Conservation (phyloP, 2,797 vertebrate species). For the Tarsius wallacei region DNA sequence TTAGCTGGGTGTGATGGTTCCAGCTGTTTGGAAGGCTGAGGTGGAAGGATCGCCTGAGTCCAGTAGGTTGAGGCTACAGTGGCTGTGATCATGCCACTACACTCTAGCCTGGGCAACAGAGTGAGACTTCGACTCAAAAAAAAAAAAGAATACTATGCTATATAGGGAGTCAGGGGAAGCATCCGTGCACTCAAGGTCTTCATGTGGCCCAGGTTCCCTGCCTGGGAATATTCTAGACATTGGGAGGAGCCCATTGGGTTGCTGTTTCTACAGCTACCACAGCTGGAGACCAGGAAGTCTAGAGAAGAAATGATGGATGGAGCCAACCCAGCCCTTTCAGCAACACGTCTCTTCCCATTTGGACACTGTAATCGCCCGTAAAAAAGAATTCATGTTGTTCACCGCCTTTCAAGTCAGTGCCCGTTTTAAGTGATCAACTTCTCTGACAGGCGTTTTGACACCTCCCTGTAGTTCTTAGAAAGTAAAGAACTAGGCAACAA, state of each 20-base stretch:
- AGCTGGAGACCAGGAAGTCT: neutral
- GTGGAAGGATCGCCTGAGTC: no score
- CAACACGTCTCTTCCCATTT: neutral
- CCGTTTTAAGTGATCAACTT: constrained; percentile 63
- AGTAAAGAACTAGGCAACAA: constrained; percentile 20
- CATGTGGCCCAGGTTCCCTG: neutral
- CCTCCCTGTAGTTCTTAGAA: constrained; percentile 53
- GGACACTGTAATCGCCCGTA: neutral
- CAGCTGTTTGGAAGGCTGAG: no score
- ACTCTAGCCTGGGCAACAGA: no score
- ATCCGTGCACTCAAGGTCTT: neutral
- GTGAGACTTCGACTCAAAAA: neutral
- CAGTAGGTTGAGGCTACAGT: no score
- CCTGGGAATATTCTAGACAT: neutral
- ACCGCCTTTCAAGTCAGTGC: neutral
- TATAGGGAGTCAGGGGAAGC: neutral
- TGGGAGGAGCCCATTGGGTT: neutral
- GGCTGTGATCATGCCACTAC: no score
- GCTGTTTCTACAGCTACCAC: neutral
- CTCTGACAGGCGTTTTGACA: constrained; percentile 31
- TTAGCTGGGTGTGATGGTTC: no score
- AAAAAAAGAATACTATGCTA: neutral
- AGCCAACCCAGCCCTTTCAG: constrained; percentile 16
- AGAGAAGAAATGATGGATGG: neutral
- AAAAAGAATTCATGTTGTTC: constrained; percentile 24